phyloP scores from a whole-genome alignment of 1,140 invertebrate species.

The Atta cephalotes region DNA sequence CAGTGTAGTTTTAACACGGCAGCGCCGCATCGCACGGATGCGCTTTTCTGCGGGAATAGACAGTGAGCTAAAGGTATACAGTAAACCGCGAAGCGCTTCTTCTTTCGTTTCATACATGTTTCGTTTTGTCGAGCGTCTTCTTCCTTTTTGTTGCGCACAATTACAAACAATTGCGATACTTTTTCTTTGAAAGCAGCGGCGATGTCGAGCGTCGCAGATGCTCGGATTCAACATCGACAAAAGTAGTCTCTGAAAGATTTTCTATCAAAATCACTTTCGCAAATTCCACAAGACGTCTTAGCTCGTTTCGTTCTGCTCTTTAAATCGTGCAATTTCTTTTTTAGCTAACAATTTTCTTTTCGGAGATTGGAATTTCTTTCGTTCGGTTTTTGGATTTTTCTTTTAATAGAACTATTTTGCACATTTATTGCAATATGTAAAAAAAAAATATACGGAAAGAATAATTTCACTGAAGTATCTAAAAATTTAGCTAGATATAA shows the following conservation, averaged over 20 bases:
- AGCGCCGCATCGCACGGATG: background rate
- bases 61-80: constrained; percentile 24
- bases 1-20: constrained; percentile 4
- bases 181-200: background rate
- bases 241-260: background rate
- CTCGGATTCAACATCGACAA: constrained; percentile 1
- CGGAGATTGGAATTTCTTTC: background rate
- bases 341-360: background rate
- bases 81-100: background rate
- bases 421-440: background rate
- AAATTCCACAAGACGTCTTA: constrained; percentile 6
- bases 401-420: background rate
- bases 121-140: constrained; percentile 5
- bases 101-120: constrained; percentile 29
- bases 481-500: no score
- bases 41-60: constrained; percentile 27
- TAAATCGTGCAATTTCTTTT: constrained; percentile 8
- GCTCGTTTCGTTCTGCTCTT: constrained; percentile 9
- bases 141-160: background rate
- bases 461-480: no score
- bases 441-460: no score
- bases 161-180: constrained; percentile 28
- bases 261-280: constrained; percentile 36
- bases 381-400: background rate
- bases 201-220: background rate